Evolutionary conservation across 2,888 invertebrate genomes (phyloP), one percentile per base, ranked within the genome.

Genomic region (Periphyllus acericola): DNA sequence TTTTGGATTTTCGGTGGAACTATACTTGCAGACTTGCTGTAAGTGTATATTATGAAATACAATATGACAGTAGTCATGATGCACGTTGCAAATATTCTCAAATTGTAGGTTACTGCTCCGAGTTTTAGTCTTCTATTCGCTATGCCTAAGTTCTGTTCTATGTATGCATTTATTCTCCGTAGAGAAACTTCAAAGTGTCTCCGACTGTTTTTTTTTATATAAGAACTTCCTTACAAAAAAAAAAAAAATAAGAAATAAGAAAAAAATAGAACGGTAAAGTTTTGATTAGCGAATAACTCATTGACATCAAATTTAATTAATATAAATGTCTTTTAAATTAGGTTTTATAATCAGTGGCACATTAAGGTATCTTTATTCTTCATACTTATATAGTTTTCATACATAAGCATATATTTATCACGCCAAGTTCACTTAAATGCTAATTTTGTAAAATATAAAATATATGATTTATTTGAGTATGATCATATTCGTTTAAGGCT

Each of bases 301-400:
- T 32, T 81, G 40, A 25, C 25, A 71, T 40, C 32, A 34, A 55
- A 34, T 84, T 90, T 90, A 90, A 85, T 93, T 93, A 11, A 46
- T 46, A 46, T 14, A 14, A n/a, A n/a, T n/a, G n/a, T 46, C 14
- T 46, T 46, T 46, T 46, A 14, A 46, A 46, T 40, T 40, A 40
- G 8, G 6, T 40, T 8, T 36, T 6, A 36, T 36, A 36, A 36
- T 36, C 36, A 36, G 36, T 36, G 36, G 3, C 6, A 36, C 36
- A 36, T 36, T 36, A 3, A 36, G 36, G 3, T 36, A 36, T 36
- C 4, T 36, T 5, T 36, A 36, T 5, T 36, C 3, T 36, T 36
- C 3, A 46, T 46, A 46, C n/a, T n/a, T 14, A 46, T 46, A 46
- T 46, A 46, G 14, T 14, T 46, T 46, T 46, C 11, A 46, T 46